phyloP scores from a whole-genome alignment of 23 tunicate species.

The Styela clava region DNA sequence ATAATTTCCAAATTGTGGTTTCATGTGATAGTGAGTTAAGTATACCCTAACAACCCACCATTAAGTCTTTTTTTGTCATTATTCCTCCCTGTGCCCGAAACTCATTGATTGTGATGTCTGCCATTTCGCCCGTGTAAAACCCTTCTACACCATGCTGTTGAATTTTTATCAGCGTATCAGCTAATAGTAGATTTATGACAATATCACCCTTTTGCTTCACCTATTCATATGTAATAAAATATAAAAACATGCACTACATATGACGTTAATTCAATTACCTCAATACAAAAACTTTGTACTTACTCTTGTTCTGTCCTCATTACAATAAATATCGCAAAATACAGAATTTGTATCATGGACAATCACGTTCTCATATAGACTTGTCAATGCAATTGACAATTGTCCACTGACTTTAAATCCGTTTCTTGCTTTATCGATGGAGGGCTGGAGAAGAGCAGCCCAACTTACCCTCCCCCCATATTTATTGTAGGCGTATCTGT shows the following conservation, averaged over 20 bases:
- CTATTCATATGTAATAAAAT: too few relatives aligned
- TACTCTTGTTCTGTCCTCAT: slow-evolving; percentile 31
- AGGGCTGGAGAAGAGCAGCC: slow-evolving; percentile 46
- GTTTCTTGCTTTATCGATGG: slow-evolving; percentile 45
- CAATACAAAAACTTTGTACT: too few relatives aligned
- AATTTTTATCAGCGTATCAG: slow-evolving; percentile 46
- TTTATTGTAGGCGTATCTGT: slow-evolving; percentile 58
- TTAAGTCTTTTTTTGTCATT: slow-evolving; percentile 27
- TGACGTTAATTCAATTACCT: too few relatives aligned
- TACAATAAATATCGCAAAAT: slow-evolving; percentile 54
- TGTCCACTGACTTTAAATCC: slow-evolving; percentile 39
- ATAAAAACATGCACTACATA: too few relatives aligned
- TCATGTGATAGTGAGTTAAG: too few relatives aligned
- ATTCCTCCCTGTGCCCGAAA: slow-evolving; percentile 19
- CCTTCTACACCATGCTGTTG: slow-evolving; percentile 34
- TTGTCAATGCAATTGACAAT: slow-evolving; percentile 18
- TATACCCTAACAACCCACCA: neutral
- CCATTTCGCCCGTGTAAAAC: slow-evolving; percentile 46
- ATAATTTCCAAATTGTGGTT: too few relatives aligned
- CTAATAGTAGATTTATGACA: slow-evolving; percentile 44
- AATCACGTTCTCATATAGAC: slow-evolving; percentile 20
- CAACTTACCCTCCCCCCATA: slow-evolving; percentile 63
- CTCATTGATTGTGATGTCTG: slow-evolving; percentile 36
- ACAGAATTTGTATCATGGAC: neutral
- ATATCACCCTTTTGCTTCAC: slow-evolving; percentile 46